A percentile compares a stretch with the other conserved stretches of the same genome.
Conservation (phyloP, 2,888 invertebrate genomes). For the Sabatieria punctata region DNA sequence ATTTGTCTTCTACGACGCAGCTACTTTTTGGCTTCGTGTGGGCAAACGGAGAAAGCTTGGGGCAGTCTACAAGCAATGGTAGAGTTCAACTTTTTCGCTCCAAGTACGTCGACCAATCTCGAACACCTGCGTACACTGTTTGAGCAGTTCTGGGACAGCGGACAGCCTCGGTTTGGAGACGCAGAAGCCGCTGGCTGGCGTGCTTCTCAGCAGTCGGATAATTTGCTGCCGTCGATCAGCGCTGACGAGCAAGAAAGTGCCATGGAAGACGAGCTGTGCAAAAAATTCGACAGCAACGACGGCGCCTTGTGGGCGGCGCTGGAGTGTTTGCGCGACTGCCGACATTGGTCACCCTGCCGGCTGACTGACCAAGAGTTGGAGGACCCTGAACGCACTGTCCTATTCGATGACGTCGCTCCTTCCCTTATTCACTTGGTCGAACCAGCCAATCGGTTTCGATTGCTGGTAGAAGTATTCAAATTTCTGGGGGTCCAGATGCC, state of each 20-base stretch:
- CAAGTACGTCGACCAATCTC: conserved; percentile 15
- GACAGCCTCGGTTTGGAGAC: conserved; percentile 33
- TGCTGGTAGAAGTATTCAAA: background rate
- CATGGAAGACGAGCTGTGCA: background rate
- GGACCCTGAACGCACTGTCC: conserved; percentile 33
- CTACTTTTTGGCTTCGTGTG: conserved; percentile 30
- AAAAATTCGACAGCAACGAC: background rate
- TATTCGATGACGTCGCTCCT: conserved; percentile 32
- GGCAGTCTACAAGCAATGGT: conserved; percentile 35
- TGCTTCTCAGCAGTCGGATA: too few relatives aligned
- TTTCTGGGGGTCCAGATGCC: background rate
- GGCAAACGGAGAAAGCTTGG: conserved; percentile 35
- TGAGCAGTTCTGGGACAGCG: conserved; percentile 37
- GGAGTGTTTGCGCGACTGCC: background rate
- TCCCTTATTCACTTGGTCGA: conserved; percentile 16
- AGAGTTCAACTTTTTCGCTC: conserved; percentile 35
- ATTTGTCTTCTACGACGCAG: conserved; percentile 17
- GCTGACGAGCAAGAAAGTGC: background rate
- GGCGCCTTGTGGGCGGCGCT: background rate
- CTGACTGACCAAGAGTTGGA: conserved; percentile 18
- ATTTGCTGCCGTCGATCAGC: too few relatives aligned
- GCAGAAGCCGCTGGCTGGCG: conserved; percentile 31
- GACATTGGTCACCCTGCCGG: background rate
- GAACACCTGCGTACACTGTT: conserved; percentile 26
- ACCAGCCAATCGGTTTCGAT: background rate